Base-by-base conservation (phyloP, 1,140 invertebrate species). In the Orchesella cincta region DNA sequence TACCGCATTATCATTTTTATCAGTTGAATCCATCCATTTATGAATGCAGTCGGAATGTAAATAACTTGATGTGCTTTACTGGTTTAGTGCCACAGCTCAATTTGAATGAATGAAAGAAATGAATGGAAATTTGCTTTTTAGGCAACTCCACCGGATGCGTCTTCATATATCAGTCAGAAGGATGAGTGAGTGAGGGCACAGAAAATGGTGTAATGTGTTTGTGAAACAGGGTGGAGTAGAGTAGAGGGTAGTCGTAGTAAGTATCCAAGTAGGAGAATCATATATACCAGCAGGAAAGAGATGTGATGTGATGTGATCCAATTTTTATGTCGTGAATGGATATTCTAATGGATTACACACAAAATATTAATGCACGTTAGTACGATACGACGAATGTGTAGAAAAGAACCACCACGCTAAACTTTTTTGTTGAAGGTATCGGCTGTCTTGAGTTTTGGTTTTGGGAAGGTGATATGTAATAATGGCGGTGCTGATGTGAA, bases 301-400 rank as follows among this genome's bases (percentile, higher is more conserved):
- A n/a, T n/a, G n/a, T n/a, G n/a, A n/a, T n/a, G n/a, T n/a, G n/a
- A n/a, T n/a, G n/a, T 46, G 39, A 46, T 46, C 39, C 54, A 57
- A 57, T 57, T 16, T 57, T 26, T 57, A 16, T 57, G 12, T 57
- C n/a, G 12, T 57, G 8, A 57, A 57, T 26, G 54, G 54, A 57
- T 57, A 18, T 57, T 57, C 23, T 57, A 57, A 57, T 57, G 54
- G 54, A 57, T 57, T 57, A 57, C 54, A 57, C 54, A 57, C 14
- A 18, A 57, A 57, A 57, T 57, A 57, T 57, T 57, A 57, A 57
- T 57, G 26, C 26, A 23, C 54, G 54, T 57, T 5, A 8, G 18
- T 46, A 46, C 39, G 18, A 18, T 8, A 46, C 39, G 18, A 46
- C 39, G 5, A 46, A 8, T 46, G 5, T 46, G 39, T 46, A 46